Evolutionary conservation across 2,888 invertebrate species (phyloP).

Genomic region (Leptinotarsa haldemani): DNA sequence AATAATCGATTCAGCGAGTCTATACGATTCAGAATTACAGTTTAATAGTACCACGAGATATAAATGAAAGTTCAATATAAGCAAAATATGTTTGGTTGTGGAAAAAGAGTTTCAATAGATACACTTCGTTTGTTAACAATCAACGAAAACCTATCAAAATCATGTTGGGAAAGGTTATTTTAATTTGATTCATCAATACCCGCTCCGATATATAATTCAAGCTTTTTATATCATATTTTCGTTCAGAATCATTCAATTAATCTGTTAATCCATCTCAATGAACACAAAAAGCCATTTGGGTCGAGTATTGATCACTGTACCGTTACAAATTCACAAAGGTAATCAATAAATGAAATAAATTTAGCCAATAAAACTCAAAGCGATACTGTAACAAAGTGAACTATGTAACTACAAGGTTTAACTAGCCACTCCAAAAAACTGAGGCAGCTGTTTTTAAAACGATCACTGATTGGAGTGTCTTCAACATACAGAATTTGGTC

Average conservation of each 20-base stretch:
- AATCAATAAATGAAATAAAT: not conserved
- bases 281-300: not conserved
- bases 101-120: not conserved
- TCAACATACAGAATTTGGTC: no score
- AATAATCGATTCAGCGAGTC: no score
- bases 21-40: no score
- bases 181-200: not conserved
- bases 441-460: no score
- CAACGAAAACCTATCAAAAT: not conserved
- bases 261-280: not conserved
- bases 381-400: not conserved
- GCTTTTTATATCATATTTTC: not conserved
- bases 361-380: not conserved
- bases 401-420: no score
- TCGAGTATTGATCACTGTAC: not conserved
- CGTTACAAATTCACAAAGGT: conserved; percentile 2
- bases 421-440: no score
- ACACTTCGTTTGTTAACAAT: not conserved
- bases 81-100: no score
- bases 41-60: no score
- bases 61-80: no score
- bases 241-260: not conserved
- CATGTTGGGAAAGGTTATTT: not conserved
- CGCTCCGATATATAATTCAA: not conserved
- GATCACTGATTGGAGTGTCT: no score